Base-by-base conservation (phyloP, 2,888 invertebrate genomes). In the Leucozona laternaria region DNA sequence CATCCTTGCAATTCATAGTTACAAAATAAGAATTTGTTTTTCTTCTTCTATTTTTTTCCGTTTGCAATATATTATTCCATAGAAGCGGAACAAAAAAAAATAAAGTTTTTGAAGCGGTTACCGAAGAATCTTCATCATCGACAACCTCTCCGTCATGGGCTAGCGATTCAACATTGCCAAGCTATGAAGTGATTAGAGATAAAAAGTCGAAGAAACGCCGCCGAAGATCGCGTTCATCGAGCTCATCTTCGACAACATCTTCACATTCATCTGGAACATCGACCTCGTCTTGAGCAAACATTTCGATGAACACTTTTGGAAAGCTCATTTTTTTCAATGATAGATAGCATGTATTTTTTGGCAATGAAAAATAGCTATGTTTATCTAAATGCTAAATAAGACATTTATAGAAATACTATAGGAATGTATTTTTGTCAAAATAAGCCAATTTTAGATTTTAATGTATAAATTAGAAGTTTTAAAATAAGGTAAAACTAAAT, bases 141-240 rank as follows among this genome's bases (percentile, higher is more conserved):
- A 62, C 83, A 50, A 76, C 86, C n/a, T 89, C 88, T 45, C 89
- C 90, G 7, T 91, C 91, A 11, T 90, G 90, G 60, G 90, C 90
- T 37, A 92, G 92, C 77, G 90, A 91, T 81, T 92, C 92, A 28
- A 91, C 92, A 70, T 80, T 92, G 88, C 92, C 92, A 81, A 92
- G 92, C 76, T 92, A 92, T 87, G 92, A 92, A 85, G 91, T 92
- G 22, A 92, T 92, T 17, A 90, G 89, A 70, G 92, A 92, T 82
- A 92, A 91, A 78, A 90, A 90, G 68, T 82, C 88, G 43, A 91
- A 91, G 17, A 91, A 91, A 62, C 89, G 90, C 10, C 90, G 89
- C 34, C 90, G 78, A 43, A 73, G 86, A 78, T 89, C 89, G 53
- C 88, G 81, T 25, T 89, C 89, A 72, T 88, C 89, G 68, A 90